These are phyloP conservation scores for Epinotia ramella DNA, from an alignment of 2,888 invertebrate species.

Conservation along the genomic window DNA sequence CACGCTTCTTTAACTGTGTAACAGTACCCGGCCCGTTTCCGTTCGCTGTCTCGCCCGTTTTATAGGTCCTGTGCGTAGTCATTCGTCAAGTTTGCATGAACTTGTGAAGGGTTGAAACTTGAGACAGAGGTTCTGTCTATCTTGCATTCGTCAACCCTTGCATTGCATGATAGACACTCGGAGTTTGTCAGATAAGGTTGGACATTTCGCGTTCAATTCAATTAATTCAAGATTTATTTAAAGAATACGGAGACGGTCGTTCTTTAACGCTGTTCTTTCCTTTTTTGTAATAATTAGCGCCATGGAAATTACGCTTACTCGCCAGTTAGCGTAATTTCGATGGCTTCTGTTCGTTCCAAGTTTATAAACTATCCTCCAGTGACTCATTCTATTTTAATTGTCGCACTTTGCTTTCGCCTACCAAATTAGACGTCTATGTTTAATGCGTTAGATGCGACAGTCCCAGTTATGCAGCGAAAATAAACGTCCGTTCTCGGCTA, in stretches of 20 bases:
- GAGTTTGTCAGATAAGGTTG: background rate
- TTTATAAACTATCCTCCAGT: conserved; percentile 27
- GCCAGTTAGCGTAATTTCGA: background rate
- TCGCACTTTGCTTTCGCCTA: conserved; percentile 12
- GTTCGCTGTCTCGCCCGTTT: conserved; percentile 62
- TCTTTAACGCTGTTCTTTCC: background rate
- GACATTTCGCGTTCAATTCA: background rate
- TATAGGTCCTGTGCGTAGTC: conserved; percentile 55
- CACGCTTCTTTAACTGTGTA: conserved; percentile 81
- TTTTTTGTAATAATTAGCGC: too few species aligned
- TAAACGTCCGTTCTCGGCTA: conserved; percentile 1
- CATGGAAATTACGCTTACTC: too few species aligned
- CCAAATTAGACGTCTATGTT: conserved; percentile 29
- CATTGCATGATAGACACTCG: background rate
- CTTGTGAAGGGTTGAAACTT: background rate
- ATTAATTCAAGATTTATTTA: background rate
- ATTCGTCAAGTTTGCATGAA: conserved; percentile 39
- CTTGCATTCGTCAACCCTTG: background rate
- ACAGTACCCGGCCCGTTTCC: conserved; percentile 80
- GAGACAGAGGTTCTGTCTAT: background rate
- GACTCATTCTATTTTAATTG: conserved; percentile 25
- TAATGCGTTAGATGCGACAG: conserved; percentile 6
- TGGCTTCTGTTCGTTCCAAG: background rate
- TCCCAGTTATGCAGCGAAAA: conserved; percentile 15
- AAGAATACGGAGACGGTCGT: background rate